These are phyloP conservation scores for Halocynthia aurantium DNA, from an alignment of 23 tunicate species.

Conservation along the genomic window DNA sequence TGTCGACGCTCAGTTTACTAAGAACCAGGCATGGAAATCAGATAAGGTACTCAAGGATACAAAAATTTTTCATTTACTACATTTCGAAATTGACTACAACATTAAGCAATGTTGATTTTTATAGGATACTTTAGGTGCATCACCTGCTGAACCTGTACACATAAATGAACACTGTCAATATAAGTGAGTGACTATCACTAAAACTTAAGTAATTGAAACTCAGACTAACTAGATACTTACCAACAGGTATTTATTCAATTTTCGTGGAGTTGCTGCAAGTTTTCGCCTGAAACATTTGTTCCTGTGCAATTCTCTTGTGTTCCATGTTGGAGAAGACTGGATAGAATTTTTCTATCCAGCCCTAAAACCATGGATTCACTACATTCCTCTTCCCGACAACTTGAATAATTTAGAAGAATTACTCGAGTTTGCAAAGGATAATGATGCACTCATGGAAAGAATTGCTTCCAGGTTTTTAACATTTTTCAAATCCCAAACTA, in stretches of 20 bases:
- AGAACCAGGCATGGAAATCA: slow-evolving; percentile 95
- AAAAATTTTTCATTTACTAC: no score
- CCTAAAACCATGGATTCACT: slow-evolving; percentile 86
- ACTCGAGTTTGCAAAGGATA: slow-evolving; percentile 54
- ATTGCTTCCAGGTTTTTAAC: slow-evolving; percentile 52
- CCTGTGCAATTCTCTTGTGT: slow-evolving; percentile 78
- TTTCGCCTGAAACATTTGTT: slow-evolving; percentile 88
- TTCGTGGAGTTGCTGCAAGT: slow-evolving; percentile 96
- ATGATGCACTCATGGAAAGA: slow-evolving; percentile 61
- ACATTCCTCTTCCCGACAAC: slow-evolving; percentile 50
- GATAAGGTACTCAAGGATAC: slow-evolving; percentile 14
- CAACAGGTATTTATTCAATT: slow-evolving; percentile 76
- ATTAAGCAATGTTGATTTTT: background rate
- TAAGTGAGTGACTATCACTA: slow-evolving; percentile 33
- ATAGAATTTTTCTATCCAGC: slow-evolving; percentile 85
- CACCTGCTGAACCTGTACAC: slow-evolving; percentile 81
- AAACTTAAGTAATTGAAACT: background rate
- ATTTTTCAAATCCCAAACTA: background rate
- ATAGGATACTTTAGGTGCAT: slow-evolving; percentile 80
- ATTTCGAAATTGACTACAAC: no score
- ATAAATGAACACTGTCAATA: slow-evolving; percentile 81
- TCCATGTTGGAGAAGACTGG: slow-evolving; percentile 87
- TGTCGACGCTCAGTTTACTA: slow-evolving; percentile 87
- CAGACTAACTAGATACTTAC: background rate
- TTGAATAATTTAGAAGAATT: slow-evolving; percentile 70